Evolutionary conservation across 2,113 vertebrate species (phyloP), one percentile per base, ranked within the genome.

Genomic region (Hemichromis elongatus): DNA sequence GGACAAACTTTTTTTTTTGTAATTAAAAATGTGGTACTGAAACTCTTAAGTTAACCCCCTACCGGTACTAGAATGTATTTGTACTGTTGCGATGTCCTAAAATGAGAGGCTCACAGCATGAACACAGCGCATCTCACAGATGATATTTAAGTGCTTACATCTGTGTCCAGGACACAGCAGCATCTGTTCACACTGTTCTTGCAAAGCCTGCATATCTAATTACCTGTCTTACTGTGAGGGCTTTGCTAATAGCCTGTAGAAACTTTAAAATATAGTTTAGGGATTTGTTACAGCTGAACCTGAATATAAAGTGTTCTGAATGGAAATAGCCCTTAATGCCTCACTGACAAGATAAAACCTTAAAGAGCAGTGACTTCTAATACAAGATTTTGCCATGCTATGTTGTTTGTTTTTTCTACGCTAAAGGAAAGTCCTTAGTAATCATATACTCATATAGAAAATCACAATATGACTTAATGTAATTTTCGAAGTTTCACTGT

Each of bases 131-230:
- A 50, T 21, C 55, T 50, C 54, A 79, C 42, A 68, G 55, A 53
- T 77, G 55, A 81, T 84, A 66, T 70, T 77, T 81, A 79, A 79
- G 24, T 24, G 30, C 59, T 52, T 63, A 66, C 68, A 87, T 56
- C 82, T 87, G 80, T 24, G 47, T 57, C 47, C 42, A 45, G 80
- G 82, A 88, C 80, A 57, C 77, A 33, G 13, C 53, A 50, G 56
- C 84, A 88, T 77, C 79, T 88, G 88, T 61, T 87, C 57, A 79
- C 57, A 59, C 77, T 59, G 70, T 75, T 88, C 40, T 59, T 19
- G 1, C 10, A 9, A 86, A 88, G 47, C 18, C 59, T 24, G 45
- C 56, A 88, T 16, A 52, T 80, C 50, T 79, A 81, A 87, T 85
- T 47, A 77, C 80, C 80, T 77, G 53, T 68, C 53, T 61, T 3